Percentiles rank a stretch among this genome's conserved stretches.
Conservation (phyloP, 2,888 invertebrate genomes). For the Meta bourneti region DNA sequence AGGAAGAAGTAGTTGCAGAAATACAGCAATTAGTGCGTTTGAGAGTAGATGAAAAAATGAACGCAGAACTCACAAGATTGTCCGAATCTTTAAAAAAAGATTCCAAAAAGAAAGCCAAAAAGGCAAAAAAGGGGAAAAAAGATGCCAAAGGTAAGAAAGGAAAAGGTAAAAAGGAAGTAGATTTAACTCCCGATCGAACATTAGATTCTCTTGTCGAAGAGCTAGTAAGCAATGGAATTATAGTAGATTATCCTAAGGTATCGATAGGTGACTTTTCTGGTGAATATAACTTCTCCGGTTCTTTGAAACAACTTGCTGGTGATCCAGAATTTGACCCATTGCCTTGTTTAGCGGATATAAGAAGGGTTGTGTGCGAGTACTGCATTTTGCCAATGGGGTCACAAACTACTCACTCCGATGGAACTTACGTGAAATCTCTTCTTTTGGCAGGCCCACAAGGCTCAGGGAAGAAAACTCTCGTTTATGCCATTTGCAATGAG, state of each 20-base stretch:
- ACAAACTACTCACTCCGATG: constrained; percentile 81
- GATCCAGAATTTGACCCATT: constrained; percentile 82
- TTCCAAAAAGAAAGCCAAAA: constrained; percentile 26
- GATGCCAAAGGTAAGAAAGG: constrained; percentile 7
- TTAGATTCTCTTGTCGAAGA: constrained; percentile 95
- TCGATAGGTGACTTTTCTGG: constrained; percentile 88
- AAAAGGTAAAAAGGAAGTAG: constrained; percentile 40
- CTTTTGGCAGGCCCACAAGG: constrained; percentile 91
- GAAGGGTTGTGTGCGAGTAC: constrained; percentile 91
- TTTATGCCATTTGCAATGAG: constrained; percentile 93
- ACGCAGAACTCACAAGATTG: constrained; percentile 25
- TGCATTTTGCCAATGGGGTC: constrained; percentile 90
- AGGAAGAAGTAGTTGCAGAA: constrained; percentile 41
- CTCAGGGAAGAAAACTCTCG: constrained; percentile 92
- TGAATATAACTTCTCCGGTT: constrained; percentile 83
- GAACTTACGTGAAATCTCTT: constrained; percentile 85
- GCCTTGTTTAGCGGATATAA: constrained; percentile 89
- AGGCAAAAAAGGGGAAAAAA: constrained; percentile 8
- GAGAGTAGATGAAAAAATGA: constrained; percentile 63
- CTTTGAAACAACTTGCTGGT: constrained; percentile 79
- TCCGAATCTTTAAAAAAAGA: constrained; percentile 30
- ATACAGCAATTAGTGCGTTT: constrained; percentile 30
- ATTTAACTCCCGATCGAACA: constrained; percentile 81
- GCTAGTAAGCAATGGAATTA: constrained; percentile 93
- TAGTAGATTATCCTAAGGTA: constrained; percentile 87